Evolutionary conservation across 2,113 vertebrate species (phyloP).

Genomic region (Dipodomys spectabilis): DNA sequence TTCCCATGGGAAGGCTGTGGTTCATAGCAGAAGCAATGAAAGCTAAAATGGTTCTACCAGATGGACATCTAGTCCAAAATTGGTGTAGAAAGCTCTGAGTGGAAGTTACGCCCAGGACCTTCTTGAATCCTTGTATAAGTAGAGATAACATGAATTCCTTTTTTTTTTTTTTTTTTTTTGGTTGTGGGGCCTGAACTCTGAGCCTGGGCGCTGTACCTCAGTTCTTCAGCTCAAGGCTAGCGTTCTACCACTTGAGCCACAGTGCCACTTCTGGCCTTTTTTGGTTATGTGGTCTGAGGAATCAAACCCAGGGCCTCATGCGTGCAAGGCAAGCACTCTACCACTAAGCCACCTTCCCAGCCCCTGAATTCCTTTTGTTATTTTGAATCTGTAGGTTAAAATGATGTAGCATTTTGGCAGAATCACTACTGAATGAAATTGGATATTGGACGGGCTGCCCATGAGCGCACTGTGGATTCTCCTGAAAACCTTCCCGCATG

Average conservation of each 20-base stretch:
- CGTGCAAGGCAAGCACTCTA: no score
- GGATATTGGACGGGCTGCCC: slow-evolving; percentile 81
- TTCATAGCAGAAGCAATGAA: background rate
- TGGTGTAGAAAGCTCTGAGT: background rate
- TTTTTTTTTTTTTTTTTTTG: no score
- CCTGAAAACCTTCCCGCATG: background rate
- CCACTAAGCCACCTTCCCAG: no score
- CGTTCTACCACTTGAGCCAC: no score
- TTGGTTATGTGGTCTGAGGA: no score
- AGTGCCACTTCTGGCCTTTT: no score
- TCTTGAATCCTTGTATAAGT: background rate
- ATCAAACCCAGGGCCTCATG: no score
- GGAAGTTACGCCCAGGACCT: background rate
- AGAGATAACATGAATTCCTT: no score
- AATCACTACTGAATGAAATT: slow-evolving; percentile 54
- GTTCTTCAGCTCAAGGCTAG: no score
- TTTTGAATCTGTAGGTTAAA: slow-evolving; percentile 34
- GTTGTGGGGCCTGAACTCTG: no score
- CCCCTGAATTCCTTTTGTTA: background rate
- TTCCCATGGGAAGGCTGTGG: background rate
- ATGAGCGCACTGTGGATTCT: slow-evolving; percentile 88
- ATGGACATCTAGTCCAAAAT: background rate
- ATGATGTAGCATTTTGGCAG: slow-evolving; percentile 18
- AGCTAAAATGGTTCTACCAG: background rate
- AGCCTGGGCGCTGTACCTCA: no score